Evolutionary conservation across 2,113 vertebrate genomes (phyloP).

Genomic region (Numenius arquata): DNA sequence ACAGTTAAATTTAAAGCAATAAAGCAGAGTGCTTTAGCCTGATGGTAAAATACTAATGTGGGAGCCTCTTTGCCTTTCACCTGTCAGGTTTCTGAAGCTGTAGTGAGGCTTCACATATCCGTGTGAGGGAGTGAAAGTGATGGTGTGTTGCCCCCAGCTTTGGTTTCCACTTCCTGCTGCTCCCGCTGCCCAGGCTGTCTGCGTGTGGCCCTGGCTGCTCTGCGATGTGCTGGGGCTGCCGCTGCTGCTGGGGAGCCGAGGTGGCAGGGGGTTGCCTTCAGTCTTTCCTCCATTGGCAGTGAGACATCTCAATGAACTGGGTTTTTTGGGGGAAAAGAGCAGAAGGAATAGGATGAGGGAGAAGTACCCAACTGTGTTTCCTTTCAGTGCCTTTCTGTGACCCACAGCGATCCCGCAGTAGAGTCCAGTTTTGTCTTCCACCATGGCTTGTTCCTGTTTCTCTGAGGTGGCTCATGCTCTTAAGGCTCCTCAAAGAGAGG

Average conservation of each 20-base stretch:
- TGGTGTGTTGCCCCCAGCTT: not conserved
- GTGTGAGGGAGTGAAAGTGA: not conserved
- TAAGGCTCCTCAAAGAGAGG: not conserved
- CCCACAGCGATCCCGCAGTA: too few relatives aligned
- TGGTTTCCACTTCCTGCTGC: not conserved
- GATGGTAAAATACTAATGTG: not conserved
- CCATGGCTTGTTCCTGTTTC: not conserved
- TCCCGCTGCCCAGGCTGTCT: not conserved
- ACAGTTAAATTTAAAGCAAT: not conserved
- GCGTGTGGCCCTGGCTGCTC: accelerated
- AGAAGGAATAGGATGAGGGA: not conserved
- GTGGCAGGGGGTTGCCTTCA: not conserved
- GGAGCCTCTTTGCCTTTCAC: not conserved
- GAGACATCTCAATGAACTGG: not conserved
- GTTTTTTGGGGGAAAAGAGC: too few relatives aligned
- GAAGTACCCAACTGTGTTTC: not conserved
- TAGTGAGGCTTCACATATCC: not conserved
- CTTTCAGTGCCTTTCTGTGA: not conserved
- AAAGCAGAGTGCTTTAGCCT: not conserved
- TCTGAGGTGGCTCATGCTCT: not conserved
- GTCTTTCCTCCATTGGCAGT: not conserved
- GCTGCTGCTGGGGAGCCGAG: not conserved
- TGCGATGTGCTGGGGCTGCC: not conserved
- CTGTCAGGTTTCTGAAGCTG: not conserved
- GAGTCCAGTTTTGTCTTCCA: not conserved